These are phyloP conservation scores for Phalacrocorax carbo DNA, from an alignment of 2,113 vertebrate genomes.

Conservation along the genomic window DNA sequence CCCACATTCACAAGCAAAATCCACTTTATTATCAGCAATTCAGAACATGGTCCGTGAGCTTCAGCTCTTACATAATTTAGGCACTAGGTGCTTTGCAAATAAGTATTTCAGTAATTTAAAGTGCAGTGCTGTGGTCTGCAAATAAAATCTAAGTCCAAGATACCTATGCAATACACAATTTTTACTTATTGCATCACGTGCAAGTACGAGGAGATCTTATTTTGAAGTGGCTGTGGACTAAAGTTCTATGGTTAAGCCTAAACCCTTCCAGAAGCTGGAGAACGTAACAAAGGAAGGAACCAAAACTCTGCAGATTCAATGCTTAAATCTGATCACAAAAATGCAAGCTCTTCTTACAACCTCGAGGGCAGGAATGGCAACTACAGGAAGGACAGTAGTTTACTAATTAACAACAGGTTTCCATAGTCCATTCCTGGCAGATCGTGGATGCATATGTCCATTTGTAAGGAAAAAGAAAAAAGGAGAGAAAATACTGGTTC, in stretches of 20 bases:
- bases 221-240: not conserved
- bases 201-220: not conserved
- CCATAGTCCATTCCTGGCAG: not conserved
- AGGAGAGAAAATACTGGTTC: accelerated
- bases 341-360: not conserved
- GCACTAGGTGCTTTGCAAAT: not conserved
- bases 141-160: not conserved
- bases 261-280: not conserved
- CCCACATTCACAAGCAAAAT: not conserved
- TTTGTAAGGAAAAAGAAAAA: not conserved
- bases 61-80: not conserved
- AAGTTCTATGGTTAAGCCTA: not conserved
- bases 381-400: not conserved
- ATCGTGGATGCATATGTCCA: not conserved
- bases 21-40: not conserved
- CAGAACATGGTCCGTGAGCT: not conserved
- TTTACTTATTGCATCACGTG: not conserved
- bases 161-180: not conserved
- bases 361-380: not conserved
- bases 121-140: not conserved
- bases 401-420: not conserved
- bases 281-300: not conserved
- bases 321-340: not conserved
- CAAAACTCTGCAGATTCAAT: not conserved
- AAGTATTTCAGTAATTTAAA: not conserved